Evolutionary conservation across 2,797 vertebrate genomes (phyloP), one percentile per base, ranked within the genome.

Genomic region (Tolypeutes matacus): DNA sequence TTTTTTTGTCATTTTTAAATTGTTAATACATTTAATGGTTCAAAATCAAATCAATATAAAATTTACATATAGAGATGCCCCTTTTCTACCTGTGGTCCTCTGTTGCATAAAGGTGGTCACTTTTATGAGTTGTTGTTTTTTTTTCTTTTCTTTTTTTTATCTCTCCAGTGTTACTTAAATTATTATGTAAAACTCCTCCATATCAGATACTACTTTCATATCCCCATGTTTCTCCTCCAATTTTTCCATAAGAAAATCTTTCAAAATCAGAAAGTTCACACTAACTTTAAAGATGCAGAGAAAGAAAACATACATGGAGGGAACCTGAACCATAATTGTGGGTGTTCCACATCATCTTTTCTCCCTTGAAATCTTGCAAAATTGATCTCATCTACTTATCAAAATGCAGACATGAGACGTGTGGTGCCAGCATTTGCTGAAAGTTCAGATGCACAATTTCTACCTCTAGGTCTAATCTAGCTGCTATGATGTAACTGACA

Each of bases 321-420:
- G 34, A 90, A 85, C 49, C 20, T 77, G 21, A 92, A 20, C 20
- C 29, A 81, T 39, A 75, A 21, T 25, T 62, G 2, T 27, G 78
- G 27, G n/a, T 62, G 42, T 85, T 60, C 67, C 51, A 65, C 20
- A 31, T 18, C 2, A 31, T 36, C 27, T 70, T 49, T 42, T 20
- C 58, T 49, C 2, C 11, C 29, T 62, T 90, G 39, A 94, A 86
- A 72, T 77, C 65, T 87, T 88, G 12, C 56, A 89, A 94, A 62
- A 3, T 56, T 93, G 11, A 73, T 64, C 36, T 87, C 17, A 93
- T 51, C 14, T 82, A 73, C 27, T 67, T 15, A 83, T 83, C 23
- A 27, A 67, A 34, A 73, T 31, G 49, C 56, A 10, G 9, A 73
- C 58, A 10, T 70, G 14, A 53, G 60, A 53, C 9, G 46, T 36